Percentiles rank a stretch among this genome's conserved stretches.
These are phyloP conservation scores for Oncorhynchus clarkii DNA, from an alignment of 2,113 vertebrate genomes.

Conservation along the genomic window DNA sequence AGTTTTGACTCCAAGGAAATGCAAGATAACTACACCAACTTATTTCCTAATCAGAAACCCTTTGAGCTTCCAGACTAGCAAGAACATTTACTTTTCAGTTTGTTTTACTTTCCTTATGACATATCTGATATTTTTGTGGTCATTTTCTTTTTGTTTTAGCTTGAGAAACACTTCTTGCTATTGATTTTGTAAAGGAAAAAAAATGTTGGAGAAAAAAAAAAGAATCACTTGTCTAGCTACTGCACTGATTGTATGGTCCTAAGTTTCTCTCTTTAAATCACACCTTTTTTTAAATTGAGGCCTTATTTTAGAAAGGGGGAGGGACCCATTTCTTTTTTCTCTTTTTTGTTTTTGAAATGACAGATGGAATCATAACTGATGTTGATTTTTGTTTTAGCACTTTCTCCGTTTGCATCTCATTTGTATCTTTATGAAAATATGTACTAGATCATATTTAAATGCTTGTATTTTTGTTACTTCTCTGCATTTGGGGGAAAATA, in stretches of 20 bases:
- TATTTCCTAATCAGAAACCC: background rate
- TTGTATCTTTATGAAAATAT: constrained; percentile 66
- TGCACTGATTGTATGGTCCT: constrained; percentile 1
- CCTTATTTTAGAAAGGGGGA: background rate
- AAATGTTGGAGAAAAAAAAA: background rate
- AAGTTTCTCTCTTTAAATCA: background rate
- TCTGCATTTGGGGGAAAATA: constrained; percentile 50
- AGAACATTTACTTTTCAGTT: background rate
- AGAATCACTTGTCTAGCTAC: background rate
- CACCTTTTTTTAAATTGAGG: background rate
- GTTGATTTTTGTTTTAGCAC: constrained; percentile 64
- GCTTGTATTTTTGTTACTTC: constrained; percentile 59
- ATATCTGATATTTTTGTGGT: background rate
- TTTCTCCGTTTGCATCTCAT: constrained; percentile 51
- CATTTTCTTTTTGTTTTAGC: background rate
- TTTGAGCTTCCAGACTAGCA: background rate
- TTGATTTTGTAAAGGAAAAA: background rate
- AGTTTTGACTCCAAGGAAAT: background rate
- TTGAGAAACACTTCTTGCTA: background rate
- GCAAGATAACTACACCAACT: background rate
- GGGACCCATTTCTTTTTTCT: background rate
- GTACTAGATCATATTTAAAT: constrained; percentile 56
- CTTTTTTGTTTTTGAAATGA: constrained; percentile 25
- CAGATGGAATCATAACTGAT: constrained; percentile 48
- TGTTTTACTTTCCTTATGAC: background rate